Percentiles rank a stretch among this genome's conserved stretches.
Evolutionary conservation across 1,140 invertebrate species (phyloP).

Genomic region (Forficula auricularia): DNA sequence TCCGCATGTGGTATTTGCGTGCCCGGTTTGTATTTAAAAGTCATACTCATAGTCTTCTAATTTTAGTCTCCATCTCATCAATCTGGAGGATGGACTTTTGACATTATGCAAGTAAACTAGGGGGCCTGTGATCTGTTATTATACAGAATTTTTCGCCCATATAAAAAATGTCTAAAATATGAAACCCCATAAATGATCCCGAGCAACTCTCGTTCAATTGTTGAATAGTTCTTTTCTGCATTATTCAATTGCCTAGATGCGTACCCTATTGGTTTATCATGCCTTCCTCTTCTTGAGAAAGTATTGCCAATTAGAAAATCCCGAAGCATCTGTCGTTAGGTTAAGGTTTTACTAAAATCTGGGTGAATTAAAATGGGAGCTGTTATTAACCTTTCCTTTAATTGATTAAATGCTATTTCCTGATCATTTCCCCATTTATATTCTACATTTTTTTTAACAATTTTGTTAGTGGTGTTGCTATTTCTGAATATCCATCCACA

Average conservation of each 20-base stretch:
- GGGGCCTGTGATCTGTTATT: constrained; percentile 30
- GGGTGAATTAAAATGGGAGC: constrained; percentile 16
- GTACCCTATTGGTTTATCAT: constrained; percentile 17
- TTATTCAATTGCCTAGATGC: constrained; percentile 16
- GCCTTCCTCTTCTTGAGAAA: constrained; percentile 14
- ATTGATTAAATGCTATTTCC: constrained; percentile 4
- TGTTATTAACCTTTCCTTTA: constrained; percentile 12
- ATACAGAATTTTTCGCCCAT: constrained; percentile 30
- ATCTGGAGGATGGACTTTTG: constrained; percentile 26
- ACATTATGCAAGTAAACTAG: constrained; percentile 28
- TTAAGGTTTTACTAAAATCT: constrained; percentile 19
- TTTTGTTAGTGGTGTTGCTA: constrained; percentile 18
- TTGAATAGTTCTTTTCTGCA: constrained; percentile 18
- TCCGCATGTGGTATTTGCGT: constrained; percentile 21
- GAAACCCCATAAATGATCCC: constrained; percentile 26
- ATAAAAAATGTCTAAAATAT: constrained; percentile 30
- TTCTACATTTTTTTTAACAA: constrained; percentile 15
- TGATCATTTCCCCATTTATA: constrained; percentile 12
- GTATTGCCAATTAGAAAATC: constrained; percentile 14
- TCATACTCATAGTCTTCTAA: constrained; percentile 29
- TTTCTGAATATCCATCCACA: constrained; percentile 17
- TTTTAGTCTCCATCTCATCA: constrained; percentile 31
- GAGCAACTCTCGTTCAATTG: constrained; percentile 24
- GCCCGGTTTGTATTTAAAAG: constrained; percentile 25
- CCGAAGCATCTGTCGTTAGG: constrained; percentile 19